Percentiles rank a stretch among this genome's conserved stretches.
These are phyloP conservation scores for Montipora capitata DNA, from an alignment of 92 coral and sea anemone species.

Conservation along the genomic window DNA sequence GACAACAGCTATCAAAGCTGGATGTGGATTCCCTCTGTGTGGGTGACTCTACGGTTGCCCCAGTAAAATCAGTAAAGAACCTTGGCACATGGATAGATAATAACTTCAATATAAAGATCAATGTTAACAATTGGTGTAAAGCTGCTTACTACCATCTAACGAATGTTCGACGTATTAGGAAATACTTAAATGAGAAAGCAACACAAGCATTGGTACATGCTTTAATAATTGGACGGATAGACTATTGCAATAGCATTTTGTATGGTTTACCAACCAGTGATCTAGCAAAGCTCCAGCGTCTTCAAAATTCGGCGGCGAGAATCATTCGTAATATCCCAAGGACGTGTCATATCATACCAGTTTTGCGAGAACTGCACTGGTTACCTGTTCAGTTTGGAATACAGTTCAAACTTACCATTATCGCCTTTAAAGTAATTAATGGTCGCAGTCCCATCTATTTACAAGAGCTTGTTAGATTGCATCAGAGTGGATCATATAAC, in stretches of 20 bases:
- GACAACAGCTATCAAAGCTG: background rate
- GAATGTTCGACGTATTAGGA: background rate
- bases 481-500: background rate
- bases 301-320: conserved; percentile 12
- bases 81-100: background rate
- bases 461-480: conserved; percentile 2
- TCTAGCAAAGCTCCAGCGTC: conserved; percentile 1
- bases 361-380: background rate
- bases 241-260: conserved; percentile 1
- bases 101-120: background rate
- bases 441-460: background rate
- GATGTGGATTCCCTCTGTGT: background rate
- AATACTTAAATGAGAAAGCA: conserved; percentile 10
- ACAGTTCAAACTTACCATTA: background rate
- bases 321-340: conserved; percentile 9
- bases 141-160: background rate
- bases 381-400: conserved; percentile 1
- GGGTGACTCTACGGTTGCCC: background rate
- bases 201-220: conserved; percentile 13
- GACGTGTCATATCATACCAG: conserved; percentile 18
- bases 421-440: background rate
- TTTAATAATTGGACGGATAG: background rate
- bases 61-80: background rate
- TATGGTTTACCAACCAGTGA: conserved; percentile 20
- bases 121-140: background rate